Percentiles rank a stretch among this genome's conserved stretches.
Conservation (phyloP, 1,140 invertebrate species). For the Andricus grossulariae region DNA sequence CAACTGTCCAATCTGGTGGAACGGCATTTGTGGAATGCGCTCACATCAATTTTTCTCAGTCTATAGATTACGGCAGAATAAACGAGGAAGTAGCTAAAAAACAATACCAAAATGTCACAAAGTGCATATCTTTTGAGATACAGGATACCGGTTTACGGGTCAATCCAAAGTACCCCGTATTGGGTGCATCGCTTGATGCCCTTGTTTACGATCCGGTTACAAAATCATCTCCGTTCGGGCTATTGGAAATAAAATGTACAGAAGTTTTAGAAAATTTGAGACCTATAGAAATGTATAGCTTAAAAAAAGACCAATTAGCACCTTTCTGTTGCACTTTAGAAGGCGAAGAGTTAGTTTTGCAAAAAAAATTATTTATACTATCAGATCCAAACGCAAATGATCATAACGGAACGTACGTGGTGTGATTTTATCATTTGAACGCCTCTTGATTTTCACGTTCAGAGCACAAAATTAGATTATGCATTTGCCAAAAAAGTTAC, state of each 20-base stretch:
- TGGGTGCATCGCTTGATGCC: slow-evolving; percentile 41
- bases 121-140: background rate
- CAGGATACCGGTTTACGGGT: slow-evolving; percentile 32
- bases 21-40: slow-evolving; percentile 30
- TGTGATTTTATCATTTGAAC: slow-evolving; percentile 53
- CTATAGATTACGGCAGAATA: slow-evolving; percentile 28
- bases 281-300: slow-evolving; percentile 39
- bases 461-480: slow-evolving; percentile 40
- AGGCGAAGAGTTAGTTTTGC: slow-evolving; percentile 36
- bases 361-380: slow-evolving; percentile 43
- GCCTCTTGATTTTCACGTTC: slow-evolving; percentile 36
- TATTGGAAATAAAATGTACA: slow-evolving; percentile 46
- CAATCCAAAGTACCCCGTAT: slow-evolving; percentile 38
- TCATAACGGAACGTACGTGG: slow-evolving; percentile 41
- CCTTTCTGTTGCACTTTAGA: slow-evolving; percentile 43
- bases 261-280: slow-evolving; percentile 39
- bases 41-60: background rate
- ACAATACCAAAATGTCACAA: slow-evolving; percentile 19
- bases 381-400: slow-evolving; percentile 47
- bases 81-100: slow-evolving; percentile 32
- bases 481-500: slow-evolving; percentile 33
- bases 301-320: slow-evolving; percentile 39
- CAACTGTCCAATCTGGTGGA: slow-evolving; percentile 31
- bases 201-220: slow-evolving; percentile 30
- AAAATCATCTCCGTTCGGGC: slow-evolving; percentile 18